A percentile compares a stretch with the other conserved stretches of the same genome.
These are phyloP conservation scores for Andrena haemorrhoa DNA, from an alignment of 2,888 invertebrate genomes.

Conservation along the genomic window DNA sequence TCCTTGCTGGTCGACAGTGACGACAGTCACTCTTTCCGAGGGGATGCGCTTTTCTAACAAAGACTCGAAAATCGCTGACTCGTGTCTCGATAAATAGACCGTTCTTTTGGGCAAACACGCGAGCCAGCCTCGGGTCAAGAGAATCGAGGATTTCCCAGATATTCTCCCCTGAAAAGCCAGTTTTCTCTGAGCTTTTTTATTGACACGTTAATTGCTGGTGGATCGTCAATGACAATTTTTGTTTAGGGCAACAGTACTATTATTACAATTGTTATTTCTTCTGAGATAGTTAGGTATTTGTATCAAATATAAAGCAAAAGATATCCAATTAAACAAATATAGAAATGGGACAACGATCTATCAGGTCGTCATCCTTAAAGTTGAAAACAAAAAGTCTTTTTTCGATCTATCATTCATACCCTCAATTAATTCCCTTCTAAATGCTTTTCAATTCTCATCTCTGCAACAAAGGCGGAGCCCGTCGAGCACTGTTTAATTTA, in stretches of 20 bases:
- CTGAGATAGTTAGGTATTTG: no score
- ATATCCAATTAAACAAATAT: no score
- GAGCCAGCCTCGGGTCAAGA: not conserved
- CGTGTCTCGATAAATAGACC: constrained; percentile 35
- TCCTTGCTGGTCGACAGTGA: not conserved
- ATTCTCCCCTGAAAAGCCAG: not conserved
- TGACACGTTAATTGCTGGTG: no score
- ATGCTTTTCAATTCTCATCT: not conserved
- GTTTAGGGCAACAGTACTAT: no score
- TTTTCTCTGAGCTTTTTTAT: not conserved
- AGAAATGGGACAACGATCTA: no score
- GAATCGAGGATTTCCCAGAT: constrained; percentile 7
- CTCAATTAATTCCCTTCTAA: constrained; percentile 16
- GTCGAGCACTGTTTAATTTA: constrained; percentile 10
- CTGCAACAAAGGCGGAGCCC: not conserved
- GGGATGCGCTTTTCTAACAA: constrained; percentile 39
- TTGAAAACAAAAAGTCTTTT: no score
- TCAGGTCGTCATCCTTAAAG: no score
- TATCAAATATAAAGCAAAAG: no score
- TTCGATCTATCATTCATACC: not conserved
- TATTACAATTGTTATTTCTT: no score
- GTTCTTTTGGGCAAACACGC: constrained; percentile 20
- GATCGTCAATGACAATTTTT: no score
- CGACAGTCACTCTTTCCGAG: constrained; percentile 28
- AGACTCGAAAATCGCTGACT: constrained; percentile 54